A percentile compares a stretch with the other conserved stretches of the same genome.
Conservation (phyloP, 2,888 invertebrate genomes). For the Orchesella flavescens region DNA sequence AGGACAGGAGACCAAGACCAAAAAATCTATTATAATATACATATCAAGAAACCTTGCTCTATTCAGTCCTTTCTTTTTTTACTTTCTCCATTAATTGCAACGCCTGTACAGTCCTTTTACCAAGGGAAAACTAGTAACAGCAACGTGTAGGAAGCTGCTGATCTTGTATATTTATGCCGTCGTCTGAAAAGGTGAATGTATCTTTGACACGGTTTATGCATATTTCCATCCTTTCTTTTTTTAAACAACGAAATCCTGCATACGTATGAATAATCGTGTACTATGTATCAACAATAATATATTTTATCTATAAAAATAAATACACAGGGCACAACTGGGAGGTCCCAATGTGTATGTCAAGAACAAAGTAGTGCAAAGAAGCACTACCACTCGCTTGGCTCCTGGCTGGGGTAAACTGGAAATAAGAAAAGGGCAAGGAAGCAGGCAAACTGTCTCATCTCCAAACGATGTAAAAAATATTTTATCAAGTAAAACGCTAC, state of each 20-base stretch:
- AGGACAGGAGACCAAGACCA: conserved; percentile 25
- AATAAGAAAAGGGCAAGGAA: too few relatives aligned
- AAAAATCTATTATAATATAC: conserved; percentile 8
- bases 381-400: too few relatives aligned
- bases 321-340: not conserved
- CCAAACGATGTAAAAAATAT: too few relatives aligned
- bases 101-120: not conserved
- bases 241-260: not conserved
- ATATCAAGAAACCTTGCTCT: conserved; percentile 23
- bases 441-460: too few relatives aligned
- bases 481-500: too few relatives aligned
- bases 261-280: not conserved
- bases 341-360: not conserved
- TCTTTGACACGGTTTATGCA: conserved; percentile 49
- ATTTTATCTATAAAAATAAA: too few relatives aligned
- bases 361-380: not conserved
- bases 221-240: not conserved
- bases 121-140: not conserved
- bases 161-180: conserved; percentile 13
- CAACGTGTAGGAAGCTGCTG: conserved; percentile 6
- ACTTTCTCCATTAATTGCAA: conserved; percentile 23
- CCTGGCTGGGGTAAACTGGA: too few relatives aligned
- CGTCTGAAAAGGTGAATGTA: conserved; percentile 51
- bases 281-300: too few relatives aligned
- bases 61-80: conserved; percentile 22